A percentile compares a stretch with the other conserved stretches of the same genome.
These are phyloP conservation scores for Lathronympha strigana DNA, from an alignment of 2,888 invertebrate genomes.

Conservation along the genomic window DNA sequence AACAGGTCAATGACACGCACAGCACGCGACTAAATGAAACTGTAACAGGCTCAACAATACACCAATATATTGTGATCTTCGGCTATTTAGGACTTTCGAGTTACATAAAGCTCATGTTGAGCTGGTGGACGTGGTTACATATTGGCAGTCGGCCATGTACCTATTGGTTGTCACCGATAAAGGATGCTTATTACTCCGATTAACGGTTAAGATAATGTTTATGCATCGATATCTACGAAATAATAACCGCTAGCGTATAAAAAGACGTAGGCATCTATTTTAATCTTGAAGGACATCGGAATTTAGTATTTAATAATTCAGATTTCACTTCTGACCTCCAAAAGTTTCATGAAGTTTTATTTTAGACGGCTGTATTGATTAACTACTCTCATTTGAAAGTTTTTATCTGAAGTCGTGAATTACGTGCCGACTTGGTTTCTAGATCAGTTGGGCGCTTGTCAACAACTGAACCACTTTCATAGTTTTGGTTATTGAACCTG, in stretches of 20 bases:
- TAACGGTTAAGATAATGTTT: conserved; percentile 20
- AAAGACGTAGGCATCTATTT: not conserved
- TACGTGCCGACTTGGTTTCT: conserved; percentile 46
- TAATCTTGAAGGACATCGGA: not conserved
- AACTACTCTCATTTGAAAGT: conserved; percentile 30
- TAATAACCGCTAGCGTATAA: not conserved
- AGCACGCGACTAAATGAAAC: conserved; percentile 61
- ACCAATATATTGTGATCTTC: conserved; percentile 56
- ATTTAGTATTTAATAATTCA: conserved; percentile 16
- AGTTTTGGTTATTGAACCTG: conserved; percentile 15
- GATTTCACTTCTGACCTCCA: conserved; percentile 5
- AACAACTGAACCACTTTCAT: conserved; percentile 26
- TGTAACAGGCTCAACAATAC: conserved; percentile 51
- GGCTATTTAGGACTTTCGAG: conserved; percentile 29
- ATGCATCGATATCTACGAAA: conserved; percentile 1
- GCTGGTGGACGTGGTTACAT: conserved; percentile 54
- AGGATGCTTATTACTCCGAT: conserved; percentile 18
- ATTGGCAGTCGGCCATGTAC: conserved; percentile 65
- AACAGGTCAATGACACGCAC: conserved; percentile 78
- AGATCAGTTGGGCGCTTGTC: conserved; percentile 22
- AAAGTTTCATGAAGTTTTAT: conserved; percentile 18
- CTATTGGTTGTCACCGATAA: conserved; percentile 49
- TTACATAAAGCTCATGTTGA: conserved; percentile 48
- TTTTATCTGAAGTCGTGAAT: conserved; percentile 44
- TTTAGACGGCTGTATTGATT: conserved; percentile 23